Percentiles rank a stretch among this genome's conserved stretches.
Conservation (phyloP, 2,888 invertebrate species). For the Phengaris alcon region DNA sequence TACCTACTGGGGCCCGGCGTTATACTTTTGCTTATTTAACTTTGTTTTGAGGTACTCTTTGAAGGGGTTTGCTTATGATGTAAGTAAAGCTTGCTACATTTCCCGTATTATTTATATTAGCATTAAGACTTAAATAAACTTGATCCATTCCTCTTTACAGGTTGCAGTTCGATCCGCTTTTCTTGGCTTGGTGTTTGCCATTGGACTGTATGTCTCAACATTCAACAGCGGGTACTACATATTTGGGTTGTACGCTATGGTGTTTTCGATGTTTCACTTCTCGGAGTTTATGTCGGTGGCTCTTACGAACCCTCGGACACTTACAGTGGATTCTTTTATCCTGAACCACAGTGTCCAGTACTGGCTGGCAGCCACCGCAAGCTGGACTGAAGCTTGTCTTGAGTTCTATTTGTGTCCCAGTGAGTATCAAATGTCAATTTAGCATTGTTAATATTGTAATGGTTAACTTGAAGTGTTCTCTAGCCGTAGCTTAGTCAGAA, state of each 20-base stretch:
- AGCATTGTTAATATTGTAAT: neutral
- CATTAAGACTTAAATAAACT: neutral
- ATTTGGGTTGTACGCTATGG: constrained; percentile 89
- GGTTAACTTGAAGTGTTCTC: neutral
- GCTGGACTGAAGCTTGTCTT: constrained; percentile 87
- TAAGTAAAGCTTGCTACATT: constrained; percentile 52
- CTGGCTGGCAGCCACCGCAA: constrained; percentile 82
- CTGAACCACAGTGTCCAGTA: constrained; percentile 97
- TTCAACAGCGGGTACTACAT: constrained; percentile 79
- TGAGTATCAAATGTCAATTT: constrained; percentile 49
- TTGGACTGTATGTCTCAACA: constrained; percentile 81
- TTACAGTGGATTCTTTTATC: constrained; percentile 92
- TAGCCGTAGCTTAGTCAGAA: too few relatives aligned
- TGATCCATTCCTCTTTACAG: constrained; percentile 63
- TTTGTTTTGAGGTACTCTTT: constrained; percentile 78
- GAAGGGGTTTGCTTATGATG: constrained; percentile 82
- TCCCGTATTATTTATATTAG: neutral
- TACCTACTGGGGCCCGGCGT: constrained; percentile 79
- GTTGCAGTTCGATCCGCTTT: constrained; percentile 86
- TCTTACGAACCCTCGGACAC: constrained; percentile 88
- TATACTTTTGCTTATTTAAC: constrained; percentile 80
- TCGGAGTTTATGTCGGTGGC: constrained; percentile 95
- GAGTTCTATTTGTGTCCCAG: constrained; percentile 89
- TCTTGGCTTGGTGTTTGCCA: constrained; percentile 84
- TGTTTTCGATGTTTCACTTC: constrained; percentile 93